Base-by-base conservation (phyloP, 2,888 invertebrate species). In the Nomada fucata region DNA sequence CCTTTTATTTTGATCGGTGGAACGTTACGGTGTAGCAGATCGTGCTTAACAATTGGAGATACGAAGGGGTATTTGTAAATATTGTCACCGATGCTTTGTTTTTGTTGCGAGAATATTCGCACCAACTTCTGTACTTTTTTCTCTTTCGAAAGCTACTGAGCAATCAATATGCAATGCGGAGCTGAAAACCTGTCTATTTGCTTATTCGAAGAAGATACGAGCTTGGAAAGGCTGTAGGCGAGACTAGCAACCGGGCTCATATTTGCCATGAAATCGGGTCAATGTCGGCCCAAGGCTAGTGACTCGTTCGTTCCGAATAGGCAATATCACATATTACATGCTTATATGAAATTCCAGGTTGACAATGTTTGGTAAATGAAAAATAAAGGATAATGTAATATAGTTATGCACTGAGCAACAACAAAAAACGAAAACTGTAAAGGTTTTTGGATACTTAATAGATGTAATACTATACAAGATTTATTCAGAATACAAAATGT, bases 201-300 rank as follows among this genome's bases (percentile, higher is more conserved):
- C n/a, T 71, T 74, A 70, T 23, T 74, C 47, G 61, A 73, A 78
- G 70, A 76, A 61, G 72, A 76, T 26, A 67, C 63, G 47, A 60
- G 9, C 15, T 26, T 29, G 70, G 59, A 61, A 79, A 73, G 59
- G 76, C 23, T 72, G 71, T 76, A 76, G 52, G 42, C 65, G n/a
- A 65, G 74, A 20, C 55, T 68, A 76, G 59, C 29, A 64, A 11
- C 60, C 47, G 65, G 72, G 61, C 60, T 77, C 65, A 76, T 79
- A 89, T 91, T 90, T 90, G 77, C 84, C 86, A 90, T 90, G 91
- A 89, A 93, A 92, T 91, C 88, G 79, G 92, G 93, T 92, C 92
- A 92, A 89, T 92, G 92, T 91, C 90, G 82, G 67, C 52, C 82
- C 85, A 90, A 90, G 91, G 91, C 88, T 85, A 89, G 84, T 86